These are phyloP conservation scores for Balanococcus diminutus DNA, from an alignment of 2,888 invertebrate species.

Conservation along the genomic window DNA sequence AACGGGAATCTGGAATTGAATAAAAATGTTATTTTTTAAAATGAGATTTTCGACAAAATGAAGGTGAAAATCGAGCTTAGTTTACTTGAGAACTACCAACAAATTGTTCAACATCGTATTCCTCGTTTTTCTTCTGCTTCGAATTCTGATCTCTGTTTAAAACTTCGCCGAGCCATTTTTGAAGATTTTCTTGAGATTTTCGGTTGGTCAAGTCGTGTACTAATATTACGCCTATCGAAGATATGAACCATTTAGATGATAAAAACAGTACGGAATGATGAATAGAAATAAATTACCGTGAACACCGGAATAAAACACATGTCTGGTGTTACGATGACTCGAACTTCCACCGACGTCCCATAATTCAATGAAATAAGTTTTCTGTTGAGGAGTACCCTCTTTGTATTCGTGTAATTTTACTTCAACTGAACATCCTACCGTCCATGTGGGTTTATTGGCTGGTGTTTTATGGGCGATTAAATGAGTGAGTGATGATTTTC, in stretches of 20 bases:
- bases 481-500: conserved; percentile 94
- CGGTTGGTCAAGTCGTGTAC: conserved; percentile 97
- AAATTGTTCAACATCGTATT: conserved; percentile 85
- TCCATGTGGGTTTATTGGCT: conserved; percentile 87
- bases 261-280: neutral
- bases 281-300: conserved; percentile 70
- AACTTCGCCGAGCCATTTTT: conserved; percentile 92
- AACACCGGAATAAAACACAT: conserved; percentile 91
- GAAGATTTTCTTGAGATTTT: conserved; percentile 91
- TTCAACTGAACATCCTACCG: conserved; percentile 94
- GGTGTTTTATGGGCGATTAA: conserved; percentile 87
- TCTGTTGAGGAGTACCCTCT: conserved; percentile 90
- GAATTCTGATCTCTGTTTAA: conserved; percentile 73
- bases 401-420: conserved; percentile 94
- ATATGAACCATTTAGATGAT: neutral
- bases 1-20: conserved; percentile 78
- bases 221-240: conserved; percentile 77
- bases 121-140: conserved; percentile 63
- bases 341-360: conserved; percentile 98
- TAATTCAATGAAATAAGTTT: conserved; percentile 89
- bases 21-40: conserved; percentile 3
- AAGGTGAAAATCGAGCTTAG: neutral
- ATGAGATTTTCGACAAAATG: neutral
- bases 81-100: conserved; percentile 76
- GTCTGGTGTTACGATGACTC: conserved; percentile 89